phyloP scores from a whole-genome alignment of 2,113 vertebrate genomes.

The Triplophysa rosa region DNA sequence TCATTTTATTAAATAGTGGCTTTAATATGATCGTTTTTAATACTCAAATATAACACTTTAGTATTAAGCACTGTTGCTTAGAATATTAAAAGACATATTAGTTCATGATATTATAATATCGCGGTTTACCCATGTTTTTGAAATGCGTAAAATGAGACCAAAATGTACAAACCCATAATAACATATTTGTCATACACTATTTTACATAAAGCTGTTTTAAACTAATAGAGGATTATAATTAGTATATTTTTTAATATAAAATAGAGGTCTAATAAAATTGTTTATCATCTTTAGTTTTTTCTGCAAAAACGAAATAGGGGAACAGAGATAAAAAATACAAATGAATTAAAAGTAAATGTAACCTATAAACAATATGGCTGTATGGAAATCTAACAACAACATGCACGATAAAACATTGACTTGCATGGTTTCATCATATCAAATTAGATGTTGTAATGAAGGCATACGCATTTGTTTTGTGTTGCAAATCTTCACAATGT shows the following conservation, averaged over 20 bases:
- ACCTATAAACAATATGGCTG: neutral
- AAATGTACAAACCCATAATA: neutral
- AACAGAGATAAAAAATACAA: neutral
- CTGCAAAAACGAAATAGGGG: too few relatives aligned
- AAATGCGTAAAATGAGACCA: too few relatives aligned
- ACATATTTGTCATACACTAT: neutral
- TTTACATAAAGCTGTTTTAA: neutral
- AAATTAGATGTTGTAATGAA: constrained; percentile 19
- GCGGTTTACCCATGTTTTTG: neutral
- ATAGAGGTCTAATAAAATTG: too few relatives aligned
- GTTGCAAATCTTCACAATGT: constrained; percentile 3
- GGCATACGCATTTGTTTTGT: neutral
- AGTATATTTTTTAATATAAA: too few relatives aligned
- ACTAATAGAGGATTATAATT: neutral
- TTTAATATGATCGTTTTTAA: neutral
- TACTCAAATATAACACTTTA: neutral
- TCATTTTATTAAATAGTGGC: neutral
- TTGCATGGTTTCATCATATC: neutral
- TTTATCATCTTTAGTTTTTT: too few relatives aligned
- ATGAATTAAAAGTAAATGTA: neutral
- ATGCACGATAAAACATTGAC: too few relatives aligned
- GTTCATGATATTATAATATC: neutral
- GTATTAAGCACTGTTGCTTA: neutral
- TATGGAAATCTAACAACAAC: neutral
- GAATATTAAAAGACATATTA: neutral